These are phyloP conservation scores for Emydoidea blandingii DNA, from an alignment of 2,797 vertebrate genomes.

Conservation along the genomic window DNA sequence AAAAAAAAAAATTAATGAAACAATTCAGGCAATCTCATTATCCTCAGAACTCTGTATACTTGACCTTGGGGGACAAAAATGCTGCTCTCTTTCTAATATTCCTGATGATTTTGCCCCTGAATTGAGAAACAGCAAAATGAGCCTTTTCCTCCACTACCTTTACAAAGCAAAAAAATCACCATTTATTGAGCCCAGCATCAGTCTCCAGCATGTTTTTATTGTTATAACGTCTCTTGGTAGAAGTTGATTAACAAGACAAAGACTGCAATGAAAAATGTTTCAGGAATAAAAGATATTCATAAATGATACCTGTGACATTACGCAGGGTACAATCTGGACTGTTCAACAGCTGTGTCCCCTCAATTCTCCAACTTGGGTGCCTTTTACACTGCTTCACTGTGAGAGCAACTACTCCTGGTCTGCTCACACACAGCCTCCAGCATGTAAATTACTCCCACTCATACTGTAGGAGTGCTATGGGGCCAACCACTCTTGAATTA, in stretches of 20 bases:
- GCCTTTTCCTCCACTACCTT: fast-evolving
- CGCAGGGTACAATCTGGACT: too few species aligned
- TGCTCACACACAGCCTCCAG: too few species aligned
- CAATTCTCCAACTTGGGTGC: too few species aligned
- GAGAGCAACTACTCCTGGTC: too few species aligned
- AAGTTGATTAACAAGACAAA: not conserved
- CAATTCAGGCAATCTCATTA: not conserved
- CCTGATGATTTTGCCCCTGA: not conserved
- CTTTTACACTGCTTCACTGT: too few species aligned
- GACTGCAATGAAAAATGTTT: not conserved
- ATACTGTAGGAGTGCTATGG: too few species aligned
- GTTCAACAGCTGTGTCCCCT: too few species aligned
- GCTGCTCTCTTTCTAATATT: not conserved
- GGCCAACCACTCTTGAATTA: too few species aligned
- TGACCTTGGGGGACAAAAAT: not conserved
- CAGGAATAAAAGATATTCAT: not conserved
- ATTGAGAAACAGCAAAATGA: not conserved
- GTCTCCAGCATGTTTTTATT: not conserved
- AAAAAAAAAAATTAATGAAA: not conserved
- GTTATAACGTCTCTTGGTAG: not conserved
- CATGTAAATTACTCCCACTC: too few species aligned
- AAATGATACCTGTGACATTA: not conserved
- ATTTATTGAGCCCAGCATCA: not conserved
- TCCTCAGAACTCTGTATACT: not conserved
- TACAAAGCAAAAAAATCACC: not conserved